phyloP scores from a whole-genome alignment of 2,113 vertebrate genomes.

The Hyperopisus bebe region DNA sequence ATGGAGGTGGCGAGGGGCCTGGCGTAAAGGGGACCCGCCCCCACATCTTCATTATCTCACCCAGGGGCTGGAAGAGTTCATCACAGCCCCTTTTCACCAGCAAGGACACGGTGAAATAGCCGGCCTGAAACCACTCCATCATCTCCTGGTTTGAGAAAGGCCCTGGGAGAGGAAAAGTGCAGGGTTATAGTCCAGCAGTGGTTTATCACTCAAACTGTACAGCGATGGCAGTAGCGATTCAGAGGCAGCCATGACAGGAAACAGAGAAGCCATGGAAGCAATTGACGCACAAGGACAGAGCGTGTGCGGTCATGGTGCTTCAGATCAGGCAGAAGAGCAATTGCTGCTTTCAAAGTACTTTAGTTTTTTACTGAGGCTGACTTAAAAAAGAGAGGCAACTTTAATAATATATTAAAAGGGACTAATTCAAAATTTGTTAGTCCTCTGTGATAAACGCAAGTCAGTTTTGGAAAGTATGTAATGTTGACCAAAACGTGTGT shows the following conservation, averaged over 20 bases:
- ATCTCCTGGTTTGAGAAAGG: conserved; percentile 96
- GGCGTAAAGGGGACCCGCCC: conserved; percentile 87
- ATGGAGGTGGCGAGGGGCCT: conserved; percentile 77
- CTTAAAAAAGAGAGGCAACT: neutral
- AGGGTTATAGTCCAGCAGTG: neutral
- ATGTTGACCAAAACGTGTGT: neutral
- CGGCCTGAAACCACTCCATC: conserved; percentile 97
- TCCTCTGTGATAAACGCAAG: neutral
- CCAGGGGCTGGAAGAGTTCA: conserved; percentile 89
- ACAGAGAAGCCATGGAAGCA: neutral
- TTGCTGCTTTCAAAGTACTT: neutral
- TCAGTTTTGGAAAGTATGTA: neutral
- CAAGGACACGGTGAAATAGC: conserved; percentile 94
- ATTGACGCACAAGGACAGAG: neutral
- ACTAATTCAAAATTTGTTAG: neutral
- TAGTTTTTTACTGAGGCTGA: neutral
- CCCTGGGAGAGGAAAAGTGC: conserved; percentile 60
- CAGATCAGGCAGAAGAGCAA: neutral
- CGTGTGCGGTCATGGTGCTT: neutral
- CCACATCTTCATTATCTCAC: conserved; percentile 97
- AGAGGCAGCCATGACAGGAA: neutral
- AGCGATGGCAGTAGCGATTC: neutral
- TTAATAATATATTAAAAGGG: neutral
- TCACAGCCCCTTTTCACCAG: conserved; percentile 94
- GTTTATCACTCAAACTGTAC: neutral